Evolutionary conservation across 2,797 vertebrate species (phyloP).

Genomic region (Gallinago solitaria): DNA sequence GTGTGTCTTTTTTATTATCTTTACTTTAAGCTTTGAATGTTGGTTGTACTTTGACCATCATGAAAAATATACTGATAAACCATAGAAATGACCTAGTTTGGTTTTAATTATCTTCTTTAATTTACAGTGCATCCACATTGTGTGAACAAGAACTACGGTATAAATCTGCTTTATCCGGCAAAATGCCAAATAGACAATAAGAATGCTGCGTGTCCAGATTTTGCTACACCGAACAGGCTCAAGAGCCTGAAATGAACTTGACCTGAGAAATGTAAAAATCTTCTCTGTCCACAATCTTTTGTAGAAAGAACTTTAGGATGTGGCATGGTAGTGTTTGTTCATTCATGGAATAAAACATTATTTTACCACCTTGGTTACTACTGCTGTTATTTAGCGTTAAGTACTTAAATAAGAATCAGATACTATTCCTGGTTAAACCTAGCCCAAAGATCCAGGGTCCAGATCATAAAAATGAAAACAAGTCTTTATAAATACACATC

Average conservation of each 20-base stretch:
- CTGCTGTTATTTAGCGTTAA: slow-evolving; percentile 16
- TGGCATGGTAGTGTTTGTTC: slow-evolving; percentile 88
- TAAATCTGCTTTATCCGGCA: slow-evolving; percentile 66
- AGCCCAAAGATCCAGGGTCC: not conserved
- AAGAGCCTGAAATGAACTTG: slow-evolving; percentile 14
- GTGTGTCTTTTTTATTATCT: slow-evolving; percentile 78
- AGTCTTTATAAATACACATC: not conserved
- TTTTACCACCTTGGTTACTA: slow-evolving; percentile 84
- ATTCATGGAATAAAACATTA: slow-evolving; percentile 90
- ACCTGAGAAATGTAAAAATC: slow-evolving; percentile 52
- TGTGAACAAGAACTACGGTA: slow-evolving; percentile 40
- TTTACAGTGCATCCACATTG: slow-evolving; percentile 55
- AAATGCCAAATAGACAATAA: slow-evolving; percentile 60
- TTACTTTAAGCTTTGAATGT: slow-evolving; percentile 74
- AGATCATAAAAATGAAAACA: not conserved
- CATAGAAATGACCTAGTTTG: slow-evolving; percentile 15
- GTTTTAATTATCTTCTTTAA: slow-evolving; percentile 21
- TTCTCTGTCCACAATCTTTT: slow-evolving; percentile 74
- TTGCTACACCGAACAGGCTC: slow-evolving; percentile 41
- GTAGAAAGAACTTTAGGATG: slow-evolving; percentile 75
- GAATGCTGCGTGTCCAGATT: slow-evolving; percentile 43
- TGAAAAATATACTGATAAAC: slow-evolving; percentile 37
- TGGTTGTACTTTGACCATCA: slow-evolving; percentile 60
- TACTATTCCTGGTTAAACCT: not conserved
- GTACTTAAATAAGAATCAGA: not conserved